Conservation (phyloP, 1,140 invertebrate species). For the Lepidurus apus region DNA sequence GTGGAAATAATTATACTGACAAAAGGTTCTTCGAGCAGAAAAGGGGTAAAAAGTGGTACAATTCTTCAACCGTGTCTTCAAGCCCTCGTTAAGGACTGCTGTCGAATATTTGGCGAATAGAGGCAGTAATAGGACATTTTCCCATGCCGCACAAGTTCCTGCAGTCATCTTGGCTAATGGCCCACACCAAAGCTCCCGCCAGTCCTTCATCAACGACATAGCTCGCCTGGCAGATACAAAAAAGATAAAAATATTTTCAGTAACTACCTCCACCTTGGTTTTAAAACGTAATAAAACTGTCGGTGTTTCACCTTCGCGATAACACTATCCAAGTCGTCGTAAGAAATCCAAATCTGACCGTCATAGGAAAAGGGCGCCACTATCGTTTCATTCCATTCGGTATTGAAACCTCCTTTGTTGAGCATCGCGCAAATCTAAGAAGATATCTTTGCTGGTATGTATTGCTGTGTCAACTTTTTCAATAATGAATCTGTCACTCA, state of each 20-base stretch:
- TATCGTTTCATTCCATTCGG: slow-evolving; percentile 50
- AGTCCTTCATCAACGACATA: slow-evolving; percentile 40
- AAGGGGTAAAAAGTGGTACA: no score
- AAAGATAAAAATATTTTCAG: background rate
- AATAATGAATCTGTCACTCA: slow-evolving; percentile 25
- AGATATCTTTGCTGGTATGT: background rate
- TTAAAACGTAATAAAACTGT: background rate
- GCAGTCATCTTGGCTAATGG: slow-evolving; percentile 44
- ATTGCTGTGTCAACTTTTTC: background rate
- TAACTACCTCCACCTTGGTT: background rate
- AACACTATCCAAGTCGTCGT: slow-evolving; percentile 53
- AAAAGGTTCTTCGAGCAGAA: no score
- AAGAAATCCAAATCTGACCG: slow-evolving; percentile 65
- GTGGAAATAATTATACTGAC: no score
- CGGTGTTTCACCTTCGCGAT: slow-evolving; percentile 18
- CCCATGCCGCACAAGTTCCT: slow-evolving; percentile 36
- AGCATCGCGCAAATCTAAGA: background rate
- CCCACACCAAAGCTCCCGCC: slow-evolving; percentile 46
- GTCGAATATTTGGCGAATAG: slow-evolving; percentile 23
- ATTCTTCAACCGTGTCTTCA: no score
- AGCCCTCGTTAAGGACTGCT: background rate
- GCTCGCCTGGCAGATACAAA: slow-evolving; percentile 23
- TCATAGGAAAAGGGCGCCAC: slow-evolving; percentile 59
- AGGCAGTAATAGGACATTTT: slow-evolving; percentile 22
- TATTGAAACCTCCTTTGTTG: background rate